phyloP scores from a whole-genome alignment of 2,113 vertebrate species.

The Amphiprion percula region DNA sequence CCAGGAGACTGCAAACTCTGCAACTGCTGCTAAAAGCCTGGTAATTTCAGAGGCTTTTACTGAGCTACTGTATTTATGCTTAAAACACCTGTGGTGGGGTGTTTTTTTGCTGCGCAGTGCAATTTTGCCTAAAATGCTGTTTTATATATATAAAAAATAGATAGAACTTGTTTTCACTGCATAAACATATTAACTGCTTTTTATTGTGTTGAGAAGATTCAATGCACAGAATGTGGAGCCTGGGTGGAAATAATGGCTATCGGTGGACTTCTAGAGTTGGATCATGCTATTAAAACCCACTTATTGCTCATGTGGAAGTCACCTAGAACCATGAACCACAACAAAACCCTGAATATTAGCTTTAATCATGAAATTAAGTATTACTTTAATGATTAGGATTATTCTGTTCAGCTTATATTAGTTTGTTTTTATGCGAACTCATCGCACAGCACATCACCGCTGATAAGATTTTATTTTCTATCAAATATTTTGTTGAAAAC shows the following conservation, averaged over 20 bases:
- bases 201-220: slow-evolving; percentile 14
- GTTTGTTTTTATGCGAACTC: background rate
- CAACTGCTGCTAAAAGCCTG: slow-evolving; percentile 31
- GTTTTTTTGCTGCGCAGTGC: slow-evolving; percentile 29
- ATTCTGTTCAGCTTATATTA: background rate
- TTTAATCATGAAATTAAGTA: background rate
- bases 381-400: background rate
- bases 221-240: background rate
- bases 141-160: slow-evolving; percentile 4
- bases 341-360: background rate
- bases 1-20: slow-evolving; percentile 6
- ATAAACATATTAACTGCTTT: slow-evolving; percentile 27
- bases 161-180: slow-evolving; percentile 1
- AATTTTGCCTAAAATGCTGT: slow-evolving; percentile 41
- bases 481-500: background rate
- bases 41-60: slow-evolving; percentile 43
- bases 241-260: slow-evolving; percentile 10
- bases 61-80: slow-evolving; percentile 33
- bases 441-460: background rate
- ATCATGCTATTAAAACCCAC: background rate
- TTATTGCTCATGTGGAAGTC: too few species aligned
- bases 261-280: background rate
- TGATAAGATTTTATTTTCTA: background rate
- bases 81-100: slow-evolving; percentile 19
- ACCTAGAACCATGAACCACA: too few species aligned